These are phyloP conservation scores for Hydropotes inermis DNA, from an alignment of 2,113 vertebrate genomes.

Conservation along the genomic window DNA sequence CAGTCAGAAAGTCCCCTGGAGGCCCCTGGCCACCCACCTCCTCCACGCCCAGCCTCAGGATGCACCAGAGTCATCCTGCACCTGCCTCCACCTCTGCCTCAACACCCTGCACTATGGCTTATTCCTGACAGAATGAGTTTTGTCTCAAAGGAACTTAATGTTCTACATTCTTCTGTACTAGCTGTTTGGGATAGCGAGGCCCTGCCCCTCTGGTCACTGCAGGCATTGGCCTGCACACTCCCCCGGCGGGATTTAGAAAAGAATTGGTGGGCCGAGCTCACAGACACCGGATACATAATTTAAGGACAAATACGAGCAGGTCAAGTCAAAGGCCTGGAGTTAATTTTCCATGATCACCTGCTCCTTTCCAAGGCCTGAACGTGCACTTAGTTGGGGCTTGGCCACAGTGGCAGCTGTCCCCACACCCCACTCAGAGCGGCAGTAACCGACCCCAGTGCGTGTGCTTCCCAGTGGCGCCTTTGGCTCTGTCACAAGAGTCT, in stretches of 20 bases:
- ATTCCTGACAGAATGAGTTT: neutral
- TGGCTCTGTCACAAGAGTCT: neutral
- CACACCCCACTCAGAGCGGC: neutral
- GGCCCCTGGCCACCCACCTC: rapidly evolving
- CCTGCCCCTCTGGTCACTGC: neutral
- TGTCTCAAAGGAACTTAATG: neutral
- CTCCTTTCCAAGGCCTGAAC: neutral
- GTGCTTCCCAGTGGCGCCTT: neutral
- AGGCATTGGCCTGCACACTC: neutral
- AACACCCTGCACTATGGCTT: neutral
- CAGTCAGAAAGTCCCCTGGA: neutral
- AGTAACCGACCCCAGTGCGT: neutral
- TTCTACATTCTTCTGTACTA: neutral
- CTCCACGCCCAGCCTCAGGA: neutral
- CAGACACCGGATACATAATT: neutral
- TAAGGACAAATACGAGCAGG: neutral
- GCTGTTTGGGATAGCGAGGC: neutral
- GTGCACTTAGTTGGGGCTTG: neutral
- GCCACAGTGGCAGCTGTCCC: neutral
- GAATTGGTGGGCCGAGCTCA: neutral
- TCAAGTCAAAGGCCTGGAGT: neutral
- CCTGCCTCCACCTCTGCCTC: neutral
- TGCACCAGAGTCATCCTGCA: neutral
- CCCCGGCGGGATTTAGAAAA: rapidly evolving
- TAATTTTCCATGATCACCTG: neutral